Base-by-base conservation (phyloP, 2,797 vertebrate species). In the Alosa sapidissima region DNA sequence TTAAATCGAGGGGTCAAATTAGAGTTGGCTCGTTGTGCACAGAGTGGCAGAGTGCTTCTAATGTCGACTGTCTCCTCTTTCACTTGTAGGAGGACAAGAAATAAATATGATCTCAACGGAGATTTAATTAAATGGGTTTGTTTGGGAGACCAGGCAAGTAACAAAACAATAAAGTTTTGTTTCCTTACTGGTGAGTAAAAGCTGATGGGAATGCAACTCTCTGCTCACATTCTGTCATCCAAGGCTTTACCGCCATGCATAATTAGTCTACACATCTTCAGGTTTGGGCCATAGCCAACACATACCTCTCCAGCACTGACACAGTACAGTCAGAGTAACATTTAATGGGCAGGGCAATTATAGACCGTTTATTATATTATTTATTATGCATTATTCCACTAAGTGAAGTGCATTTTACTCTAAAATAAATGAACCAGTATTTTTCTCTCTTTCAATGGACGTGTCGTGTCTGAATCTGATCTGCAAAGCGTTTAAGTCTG, bases 51-150 rank as follows among this genome's bases (percentile, higher is more conserved):
- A 68, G 6, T 36, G 65, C 33, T 5, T 16, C 14, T 45, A 72
- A 47, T 78, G 36, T 78, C 19, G 36, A 47, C 72, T 78, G 72
- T 0, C 72, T 78, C 19, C 41, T 47, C 41, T 78, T 78, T 78
- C 19, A 45, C 47, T 47, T 78, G 41, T 16, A 78, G 14, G 10
- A 21, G 19, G 19, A 78, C 6, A 21, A 78, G 16, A 47, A 78
- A 45, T 45, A 75, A n/a, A 87, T 92, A 24, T 78, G 72, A 78
- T 19, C 72, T 47, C 36, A 78, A 21, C 72, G 4, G 16, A 90
- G 90, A 91, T 92, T 92, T 92, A 93, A 95, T 93, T 91, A 92
- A 93, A 87, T 82, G 28, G 91, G 87, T 89, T 90, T 85, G 89
- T 90, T 91, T 92, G 88, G 89, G 87, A 91, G 89, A 88, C 88